These are phyloP conservation scores for Gobionotothen gibberifrons DNA, from an alignment of 2,797 vertebrate genomes.

Conservation along the genomic window DNA sequence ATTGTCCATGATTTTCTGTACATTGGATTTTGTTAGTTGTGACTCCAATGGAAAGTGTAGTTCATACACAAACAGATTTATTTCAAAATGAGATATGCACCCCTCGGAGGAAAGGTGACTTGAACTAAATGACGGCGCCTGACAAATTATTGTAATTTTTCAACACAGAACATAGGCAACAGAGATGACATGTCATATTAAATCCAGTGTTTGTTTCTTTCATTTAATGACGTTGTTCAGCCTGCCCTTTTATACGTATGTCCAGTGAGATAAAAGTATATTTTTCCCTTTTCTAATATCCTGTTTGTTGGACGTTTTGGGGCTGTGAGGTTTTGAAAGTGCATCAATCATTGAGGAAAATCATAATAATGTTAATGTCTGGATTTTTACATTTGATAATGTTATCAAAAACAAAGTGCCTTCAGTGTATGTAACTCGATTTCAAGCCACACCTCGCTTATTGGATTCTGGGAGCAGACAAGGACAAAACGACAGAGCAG, in stretches of 20 bases:
- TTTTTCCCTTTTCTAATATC: background rate
- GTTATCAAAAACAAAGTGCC: conserved; percentile 62
- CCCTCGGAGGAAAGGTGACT: conserved; percentile 28
- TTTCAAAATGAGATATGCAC: conserved; percentile 28
- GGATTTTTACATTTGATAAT: conserved; percentile 30
- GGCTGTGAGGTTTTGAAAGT: conserved; percentile 36
- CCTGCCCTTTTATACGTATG: background rate
- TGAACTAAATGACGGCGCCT: conserved; percentile 11
- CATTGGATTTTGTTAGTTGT: conserved; percentile 50
- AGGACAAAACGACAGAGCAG: conserved; percentile 54
- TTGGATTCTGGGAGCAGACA: conserved; percentile 43
- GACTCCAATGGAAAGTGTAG: conserved; percentile 28
- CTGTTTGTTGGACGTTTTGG: conserved; percentile 1
- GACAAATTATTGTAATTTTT: conserved; percentile 8
- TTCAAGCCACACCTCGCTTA: conserved; percentile 45
- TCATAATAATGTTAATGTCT: conserved; percentile 8
- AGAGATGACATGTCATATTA: conserved; percentile 25
- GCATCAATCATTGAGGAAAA: conserved; percentile 37
- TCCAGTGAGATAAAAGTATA: background rate
- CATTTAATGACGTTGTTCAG: conserved; percentile 6
- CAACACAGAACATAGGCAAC: conserved; percentile 15
- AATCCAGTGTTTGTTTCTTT: conserved; percentile 15
- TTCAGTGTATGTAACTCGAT: conserved; percentile 32
- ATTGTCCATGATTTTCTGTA: conserved; percentile 62
- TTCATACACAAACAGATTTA: conserved; percentile 31